Base-by-base conservation (phyloP, 2,113 vertebrate genomes). In the Cisticola juncidis region DNA sequence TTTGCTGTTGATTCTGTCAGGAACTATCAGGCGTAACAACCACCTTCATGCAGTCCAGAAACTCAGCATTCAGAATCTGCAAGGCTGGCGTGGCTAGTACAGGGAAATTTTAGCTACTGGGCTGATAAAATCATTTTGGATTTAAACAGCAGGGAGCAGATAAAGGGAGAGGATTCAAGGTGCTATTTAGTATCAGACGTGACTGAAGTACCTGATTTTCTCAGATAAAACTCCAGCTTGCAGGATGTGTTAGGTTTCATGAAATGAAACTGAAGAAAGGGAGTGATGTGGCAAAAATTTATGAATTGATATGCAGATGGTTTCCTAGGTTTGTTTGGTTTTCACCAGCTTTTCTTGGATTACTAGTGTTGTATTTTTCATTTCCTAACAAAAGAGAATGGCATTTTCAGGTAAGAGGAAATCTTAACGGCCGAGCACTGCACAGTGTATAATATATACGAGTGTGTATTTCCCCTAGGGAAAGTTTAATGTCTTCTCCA, bases 391-490 rank as follows among this genome's bases (percentile, higher is more conserved):
- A 81, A 83, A 92, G 25, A 24, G 72, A 94, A 81, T 60, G 58
- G 21, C 25, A 51, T 86, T 93, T 95, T 93, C 82, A 81, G 33
- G 72, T 93, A 78, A 81, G 61, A 86, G 29, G 42, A 94, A 86
- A 81, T 61, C 53, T 65, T 82, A 83, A 66, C 64, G 69, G n/a
- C 60, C 38, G 78, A 40, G 25, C 65, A 36, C 47, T 73, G 35
- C 5, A 2, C 9, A 76, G 9, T 50, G 13, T 80, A 8, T 64
- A 28, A 29, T 51, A 51, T 13, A 57, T 35, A 13, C 9, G 7
- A 66, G 9, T 76, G 66, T 65, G 18, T 72, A 31, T 81, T 77
- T 95, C 50, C 38, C 51, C 60, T 56, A 44, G 71, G 68, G 62
- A 24, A 66, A 88, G 29, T 81, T 88, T 88, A 81, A 71, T 60